phyloP scores from a whole-genome alignment of 2,113 vertebrate species.

The Pedetes capensis region DNA sequence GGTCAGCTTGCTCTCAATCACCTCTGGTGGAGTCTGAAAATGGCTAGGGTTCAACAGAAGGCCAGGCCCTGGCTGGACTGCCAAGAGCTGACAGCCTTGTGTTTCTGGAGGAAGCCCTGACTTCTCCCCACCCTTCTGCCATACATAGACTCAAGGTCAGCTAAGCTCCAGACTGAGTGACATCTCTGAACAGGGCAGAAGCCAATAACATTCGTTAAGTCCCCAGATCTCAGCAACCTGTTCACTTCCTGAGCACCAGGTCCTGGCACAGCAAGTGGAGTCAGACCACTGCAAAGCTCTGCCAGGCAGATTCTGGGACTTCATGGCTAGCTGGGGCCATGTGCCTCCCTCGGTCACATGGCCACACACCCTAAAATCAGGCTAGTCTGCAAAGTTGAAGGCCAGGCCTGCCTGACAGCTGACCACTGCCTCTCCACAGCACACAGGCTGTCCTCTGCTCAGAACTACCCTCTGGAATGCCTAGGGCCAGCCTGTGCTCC shows the following conservation, averaged over 20 bases:
- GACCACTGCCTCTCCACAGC: background rate
- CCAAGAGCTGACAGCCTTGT: background rate
- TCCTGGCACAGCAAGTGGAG: background rate
- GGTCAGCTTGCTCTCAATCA: background rate
- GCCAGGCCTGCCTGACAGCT: no score
- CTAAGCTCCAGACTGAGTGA: background rate
- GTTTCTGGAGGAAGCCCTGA: background rate
- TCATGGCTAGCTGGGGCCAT: background rate
- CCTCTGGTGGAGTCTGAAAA: background rate
- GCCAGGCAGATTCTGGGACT: background rate
- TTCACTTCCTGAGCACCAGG: background rate
- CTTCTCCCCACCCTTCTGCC: background rate
- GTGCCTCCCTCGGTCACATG: background rate
- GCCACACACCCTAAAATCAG: background rate
- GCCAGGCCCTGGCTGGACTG: background rate
- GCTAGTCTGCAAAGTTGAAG: background rate
- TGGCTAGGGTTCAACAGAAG: background rate
- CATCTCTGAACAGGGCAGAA: background rate
- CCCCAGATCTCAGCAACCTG: background rate
- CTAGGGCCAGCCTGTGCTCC: background rate
- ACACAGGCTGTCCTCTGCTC: background rate
- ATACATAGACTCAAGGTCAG: background rate
- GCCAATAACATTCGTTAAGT: accelerated
- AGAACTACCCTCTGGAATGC: background rate
- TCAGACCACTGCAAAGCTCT: background rate